Base-by-base conservation (phyloP, 2,888 invertebrate species). In the Torymus tubicola region DNA sequence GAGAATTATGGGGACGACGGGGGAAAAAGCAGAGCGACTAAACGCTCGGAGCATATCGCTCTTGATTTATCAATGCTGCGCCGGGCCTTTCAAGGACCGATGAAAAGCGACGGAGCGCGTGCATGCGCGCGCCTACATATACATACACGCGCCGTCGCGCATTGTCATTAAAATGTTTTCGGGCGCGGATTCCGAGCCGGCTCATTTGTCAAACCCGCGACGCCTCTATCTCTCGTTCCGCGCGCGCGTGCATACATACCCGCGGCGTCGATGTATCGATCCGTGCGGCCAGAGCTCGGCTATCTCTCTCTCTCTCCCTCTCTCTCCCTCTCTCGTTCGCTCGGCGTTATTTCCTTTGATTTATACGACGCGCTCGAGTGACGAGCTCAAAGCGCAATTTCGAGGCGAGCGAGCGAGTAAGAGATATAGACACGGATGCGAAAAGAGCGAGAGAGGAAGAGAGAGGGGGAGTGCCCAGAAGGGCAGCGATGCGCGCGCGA, bases 261-360 rank as follows among this genome's bases (percentile, higher is more conserved):
- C 64, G 31, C 58, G 18, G 16, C 58, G 16, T 18, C 58, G 58
- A 58, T 58, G 58, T 16, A 16, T 24, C 67, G 12, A 14, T 53
- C 67, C 55, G 16, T 55, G 16, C 31, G 12, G 31, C 14, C 14
- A 13, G 13, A 8, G 63, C 14, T 42, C 42, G 42, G 8, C 42
- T 42, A 42, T 42, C 42, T 8, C 42, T 42, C 31, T 31, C 3
- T 31, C 31, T 5, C 31, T 31, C 42, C 42, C 13, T 64, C 12
- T 12, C 14, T 65, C 50, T 65, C 50, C 52, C 50, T 65, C 14
- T 57, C 57, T 42, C 10, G 11, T n/a, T 8, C n/a, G 71, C 50
- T 14, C 24, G 21, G 57, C 76, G 65, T 75, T 75, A 80, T 80
- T 80, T 75, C 75, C 73, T 69, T 75, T 80, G 74, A 80, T 80